Base-by-base conservation (phyloP, 2,888 invertebrate genomes). In the Eilema depressum region DNA sequence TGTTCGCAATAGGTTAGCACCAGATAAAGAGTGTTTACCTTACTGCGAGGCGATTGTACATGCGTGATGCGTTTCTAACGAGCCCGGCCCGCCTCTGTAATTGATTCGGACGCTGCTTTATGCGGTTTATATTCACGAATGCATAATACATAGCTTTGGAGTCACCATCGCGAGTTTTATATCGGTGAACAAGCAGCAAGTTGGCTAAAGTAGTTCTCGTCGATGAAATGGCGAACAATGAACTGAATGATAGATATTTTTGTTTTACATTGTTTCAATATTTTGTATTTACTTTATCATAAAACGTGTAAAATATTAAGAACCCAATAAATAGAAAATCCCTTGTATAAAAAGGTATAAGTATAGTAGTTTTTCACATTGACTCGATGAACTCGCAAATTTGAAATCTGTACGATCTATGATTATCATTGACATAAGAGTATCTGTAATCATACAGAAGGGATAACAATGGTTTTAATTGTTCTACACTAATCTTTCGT, bases 31-130 rank as follows among this genome's bases (percentile, higher is more conserved):
- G 88, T 91, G 93, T 91, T 92, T 91, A 89, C 91, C 89, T 90
- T 89, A 88, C 90, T 78, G 86, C 89, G 87, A 85, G 84, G 83
- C 93, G 92, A 94, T 94, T 94, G 93, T 91, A 93, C 91, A 95
- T 95, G 94, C 95, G 94, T 94, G 95, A 94, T 93, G 95, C 95
- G 95, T 95, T 94, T 94, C 95, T 94, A 95, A 95, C 95, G 94
- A 95, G 95, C 89, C 85, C 89, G 75, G 83, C 83, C 88, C 86
- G 92, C 89, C 88, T 87, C 91, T 83, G 88, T 93, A 95, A 95
- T 95, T 94, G 94, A 94, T 94, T 94, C 93, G 91, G 91, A 89
- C 89, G 88, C 91, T 92, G 89, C 88, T 93, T 94, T 94, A 94
- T 94, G 92, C 93, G 88, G 87, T 86, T 91, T 93, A 93, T 95